Base-by-base conservation (phyloP, 2,797 vertebrate genomes). In the Otolemur crassicaudatus region DNA sequence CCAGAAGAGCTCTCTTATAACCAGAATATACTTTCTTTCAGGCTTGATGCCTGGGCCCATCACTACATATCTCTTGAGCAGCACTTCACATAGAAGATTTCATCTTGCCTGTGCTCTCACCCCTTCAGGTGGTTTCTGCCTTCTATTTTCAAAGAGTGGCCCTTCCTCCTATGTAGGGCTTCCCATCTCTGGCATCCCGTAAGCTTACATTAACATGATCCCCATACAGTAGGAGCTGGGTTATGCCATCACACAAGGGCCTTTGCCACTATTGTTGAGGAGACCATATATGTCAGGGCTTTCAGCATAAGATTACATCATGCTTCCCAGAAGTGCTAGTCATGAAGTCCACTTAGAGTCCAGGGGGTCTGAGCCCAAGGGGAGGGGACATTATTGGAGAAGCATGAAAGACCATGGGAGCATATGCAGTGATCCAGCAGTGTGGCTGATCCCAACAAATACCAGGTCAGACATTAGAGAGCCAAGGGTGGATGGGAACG, bases 391-490 rank as follows among this genome's bases (percentile, higher is more conserved):
- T 79, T 86, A 88, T 20, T 95, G 91, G 63, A 94, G 88, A 94
- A 92, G 94, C 72, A 82, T 20, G 2, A 25, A 95, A 91, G 90
- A 88, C 81, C 86, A 91, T 95, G 92, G 94, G 96, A 88, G 92
- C 88, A 88, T 69, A 53, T 87, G 80, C 96, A 92, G 88, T 94
- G 83, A 90, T 72, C 96, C 84, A 92, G 82, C 60, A 61, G 31
- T 90, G 72, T 89, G 88, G 86, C 90, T 73, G 73, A 95, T 83
- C 82, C 95, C 53, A 29, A 79, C 96, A 84, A 96, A 92, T 80
- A 91, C 92, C 95, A 97, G 91, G 96, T 96, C 96, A 95, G 96
- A 94, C 49, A 65, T 94, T 90, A 90, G 86, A 94, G 34, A 95
- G 29, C 73, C 14, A 34, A 89, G 94, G 86, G 88, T 97, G 72